These are phyloP conservation scores for Diadophis punctatus DNA, from an alignment of 2,113 vertebrate species.

Conservation along the genomic window DNA sequence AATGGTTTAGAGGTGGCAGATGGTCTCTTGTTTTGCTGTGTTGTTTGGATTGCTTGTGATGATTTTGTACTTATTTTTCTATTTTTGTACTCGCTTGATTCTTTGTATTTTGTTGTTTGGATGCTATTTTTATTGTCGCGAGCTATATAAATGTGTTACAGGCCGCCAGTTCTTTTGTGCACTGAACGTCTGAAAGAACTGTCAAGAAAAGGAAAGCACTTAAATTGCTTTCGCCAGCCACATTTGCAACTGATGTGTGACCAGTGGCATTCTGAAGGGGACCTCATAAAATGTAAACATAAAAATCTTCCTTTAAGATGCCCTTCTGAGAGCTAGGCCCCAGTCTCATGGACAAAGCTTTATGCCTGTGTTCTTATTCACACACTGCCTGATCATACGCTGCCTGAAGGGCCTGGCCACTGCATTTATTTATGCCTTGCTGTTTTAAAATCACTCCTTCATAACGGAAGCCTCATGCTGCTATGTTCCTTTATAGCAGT, in stretches of 20 bases:
- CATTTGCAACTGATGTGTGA: neutral
- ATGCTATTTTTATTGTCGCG: neutral
- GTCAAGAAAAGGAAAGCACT: neutral
- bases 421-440: neutral
- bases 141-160: neutral
- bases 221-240: neutral
- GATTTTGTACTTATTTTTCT: neutral
- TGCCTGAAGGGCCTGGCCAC: too few relatives aligned
- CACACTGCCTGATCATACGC: too few relatives aligned
- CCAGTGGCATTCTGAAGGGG: neutral
- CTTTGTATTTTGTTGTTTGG: neutral
- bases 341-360: neutral
- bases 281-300: neutral
- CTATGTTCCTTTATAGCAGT: too few relatives aligned
- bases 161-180: neutral
- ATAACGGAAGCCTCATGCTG: neutral
- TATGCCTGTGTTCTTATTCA: neutral
- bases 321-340: neutral
- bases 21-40: neutral
- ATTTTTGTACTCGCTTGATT: neutral
- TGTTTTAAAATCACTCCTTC: neutral
- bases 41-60: neutral
- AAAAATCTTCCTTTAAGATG: too few relatives aligned
- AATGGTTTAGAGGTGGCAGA: neutral
- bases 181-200: neutral